Conservation (phyloP, 2,797 vertebrate species). For the Numenius phaeopus region DNA sequence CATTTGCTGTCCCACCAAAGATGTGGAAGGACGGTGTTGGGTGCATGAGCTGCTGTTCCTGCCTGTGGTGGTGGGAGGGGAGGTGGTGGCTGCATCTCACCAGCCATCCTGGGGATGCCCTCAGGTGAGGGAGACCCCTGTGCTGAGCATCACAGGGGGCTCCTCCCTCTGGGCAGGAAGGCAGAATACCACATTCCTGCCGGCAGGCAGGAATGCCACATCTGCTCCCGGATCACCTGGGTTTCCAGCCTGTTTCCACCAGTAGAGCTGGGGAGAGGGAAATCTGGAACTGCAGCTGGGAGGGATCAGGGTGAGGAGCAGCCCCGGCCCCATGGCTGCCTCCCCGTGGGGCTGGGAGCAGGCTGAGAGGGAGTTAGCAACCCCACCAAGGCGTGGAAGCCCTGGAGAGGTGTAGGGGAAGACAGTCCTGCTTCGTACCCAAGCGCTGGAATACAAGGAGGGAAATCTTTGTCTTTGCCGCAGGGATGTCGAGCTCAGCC, state of each 20-base stretch:
- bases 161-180: not conserved
- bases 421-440: not conserved
- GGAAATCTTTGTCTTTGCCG: not conserved
- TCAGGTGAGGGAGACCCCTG: accelerated
- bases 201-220: not conserved
- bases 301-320: not conserved
- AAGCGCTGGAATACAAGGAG: accelerated
- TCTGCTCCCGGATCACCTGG: not conserved
- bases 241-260: not conserved
- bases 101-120: accelerated
- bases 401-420: not conserved
- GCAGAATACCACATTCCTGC: not conserved
- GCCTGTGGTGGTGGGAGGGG: not conserved
- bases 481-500: not conserved
- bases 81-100: no score
- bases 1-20: not conserved
- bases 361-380: not conserved
- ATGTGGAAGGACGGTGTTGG: not conserved
- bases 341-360: not conserved
- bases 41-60: not conserved
- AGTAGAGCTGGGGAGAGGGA: not conserved
- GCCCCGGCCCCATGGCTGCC: not conserved
- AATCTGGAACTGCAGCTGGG: not conserved
- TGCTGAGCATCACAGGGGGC: accelerated
- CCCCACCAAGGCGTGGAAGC: not conserved